Base-by-base conservation (phyloP, 2,797 vertebrate species). In the Argyrosomus regius region DNA sequence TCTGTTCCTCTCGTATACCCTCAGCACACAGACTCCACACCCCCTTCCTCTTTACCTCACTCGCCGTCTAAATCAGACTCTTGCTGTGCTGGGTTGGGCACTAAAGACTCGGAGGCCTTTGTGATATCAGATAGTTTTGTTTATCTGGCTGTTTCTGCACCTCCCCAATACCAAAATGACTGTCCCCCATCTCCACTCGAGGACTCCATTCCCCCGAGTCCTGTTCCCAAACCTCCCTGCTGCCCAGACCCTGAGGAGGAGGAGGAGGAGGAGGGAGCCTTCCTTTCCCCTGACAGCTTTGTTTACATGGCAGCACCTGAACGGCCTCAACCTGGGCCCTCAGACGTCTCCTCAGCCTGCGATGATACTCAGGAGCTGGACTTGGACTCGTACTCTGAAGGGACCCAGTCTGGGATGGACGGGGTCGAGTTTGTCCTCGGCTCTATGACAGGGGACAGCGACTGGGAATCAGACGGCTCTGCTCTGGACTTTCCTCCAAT, bases 281-380 rank as follows among this genome's bases (percentile, higher is more conserved):
- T 96, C 50, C 82, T 95, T 28, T 95, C 94, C 0, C 90, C 95
- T 5, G 95, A 96, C 79, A 96, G 94, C 69, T 96, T 96, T 89
- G 95, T 96, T 89, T 96, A 96, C 90, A 92, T 96, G 91, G 96
- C 96, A 0, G 96, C 95, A n/a, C 96, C 95, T 61, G 95, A 96
- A 72, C 90, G 95, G 6, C 92, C 92, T 1, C 89, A 85, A 18
- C 82, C 87, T 2, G 86, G 90, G 22, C 89, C 85, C 10, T 91
- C 90, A 3, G 95, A 95, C 14, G 83, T 89, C 5, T 88, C 91
- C 54, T 95, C 94, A 1, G 92, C 93, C 53, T 92, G 92, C 4
- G 95, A 95, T 52, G 95, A 95, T 1, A 82, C 86, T 71, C 94
- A 89, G 65, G 93, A 95, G 77, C 91, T 91, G 22, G 95, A 96